Evolutionary conservation across 2,888 invertebrate species (phyloP).

Genomic region (Morpho helenor): DNA sequence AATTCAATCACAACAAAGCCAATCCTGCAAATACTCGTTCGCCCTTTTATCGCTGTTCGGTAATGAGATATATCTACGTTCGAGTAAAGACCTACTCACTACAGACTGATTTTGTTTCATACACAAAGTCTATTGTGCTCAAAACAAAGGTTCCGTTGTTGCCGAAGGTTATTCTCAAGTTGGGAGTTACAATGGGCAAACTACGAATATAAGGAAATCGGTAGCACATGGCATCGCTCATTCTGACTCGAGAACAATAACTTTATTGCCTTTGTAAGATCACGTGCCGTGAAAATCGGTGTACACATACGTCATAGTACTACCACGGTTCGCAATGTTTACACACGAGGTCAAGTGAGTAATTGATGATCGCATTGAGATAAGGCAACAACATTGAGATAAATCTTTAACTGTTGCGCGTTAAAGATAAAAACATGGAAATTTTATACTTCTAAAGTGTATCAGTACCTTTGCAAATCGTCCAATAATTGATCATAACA

Average conservation of each 20-base stretch:
- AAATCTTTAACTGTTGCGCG: too few species aligned
- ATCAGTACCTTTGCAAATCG: too few species aligned
- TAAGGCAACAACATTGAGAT: neutral
- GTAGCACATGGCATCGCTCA: slow-evolving; percentile 42
- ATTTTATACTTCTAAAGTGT: too few species aligned
- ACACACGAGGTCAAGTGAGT: slow-evolving; percentile 39
- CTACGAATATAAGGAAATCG: slow-evolving; percentile 48
- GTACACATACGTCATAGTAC: slow-evolving; percentile 46
- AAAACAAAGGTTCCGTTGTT: slow-evolving; percentile 49
- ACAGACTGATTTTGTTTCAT: slow-evolving; percentile 36
- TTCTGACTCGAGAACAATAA: slow-evolving; percentile 53
- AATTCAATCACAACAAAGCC: slow-evolving; percentile 17
- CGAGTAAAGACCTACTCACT: slow-evolving; percentile 33
- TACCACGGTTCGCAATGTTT: slow-evolving; percentile 32
- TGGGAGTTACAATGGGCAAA: slow-evolving; percentile 29
- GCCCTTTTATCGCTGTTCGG: slow-evolving; percentile 12
- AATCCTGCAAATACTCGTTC: slow-evolving; percentile 9
- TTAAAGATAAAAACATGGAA: too few species aligned
- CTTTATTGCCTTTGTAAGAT: slow-evolving; percentile 46
- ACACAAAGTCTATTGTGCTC: slow-evolving; percentile 40
- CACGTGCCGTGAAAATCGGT: slow-evolving; percentile 51
- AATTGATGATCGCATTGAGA: slow-evolving; percentile 21
- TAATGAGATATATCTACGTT: slow-evolving; percentile 22
- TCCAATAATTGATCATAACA: too few species aligned
- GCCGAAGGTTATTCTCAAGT: slow-evolving; percentile 32